Evolutionary conservation across 2,888 invertebrate species (phyloP).

Genomic region (Cheilosia impressa): DNA sequence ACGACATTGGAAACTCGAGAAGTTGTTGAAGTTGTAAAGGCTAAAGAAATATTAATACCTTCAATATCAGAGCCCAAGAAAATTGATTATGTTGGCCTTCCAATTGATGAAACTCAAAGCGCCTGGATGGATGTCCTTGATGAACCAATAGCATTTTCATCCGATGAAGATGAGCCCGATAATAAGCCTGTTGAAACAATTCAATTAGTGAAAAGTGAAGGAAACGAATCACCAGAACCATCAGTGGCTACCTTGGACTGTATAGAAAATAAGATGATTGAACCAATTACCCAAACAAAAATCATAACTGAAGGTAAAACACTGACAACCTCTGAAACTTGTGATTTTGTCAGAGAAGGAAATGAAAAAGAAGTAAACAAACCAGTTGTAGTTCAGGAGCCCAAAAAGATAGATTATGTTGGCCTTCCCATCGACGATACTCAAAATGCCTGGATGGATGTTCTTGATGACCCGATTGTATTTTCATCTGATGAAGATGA

Average conservation of each 20-base stretch:
- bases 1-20: constrained; percentile 10
- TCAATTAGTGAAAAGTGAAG: background rate
- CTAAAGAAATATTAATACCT: background rate
- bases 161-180: constrained; percentile 74
- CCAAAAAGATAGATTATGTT: constrained; percentile 75
- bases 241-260: background rate
- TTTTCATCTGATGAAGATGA: constrained; percentile 81
- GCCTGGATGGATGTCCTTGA: constrained; percentile 77
- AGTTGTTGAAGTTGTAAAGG: constrained; percentile 9
- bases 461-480: constrained; percentile 82
- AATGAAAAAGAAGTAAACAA: background rate
- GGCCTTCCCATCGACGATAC: constrained; percentile 80
- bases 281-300: background rate
- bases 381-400: background rate
- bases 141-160: constrained; percentile 62
- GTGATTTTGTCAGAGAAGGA: background rate
- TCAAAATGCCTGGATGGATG: constrained; percentile 80
- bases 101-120: constrained; percentile 77
- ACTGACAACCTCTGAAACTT: background rate
- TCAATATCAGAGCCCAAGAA: constrained; percentile 21
- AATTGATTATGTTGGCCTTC: constrained; percentile 74
- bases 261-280: background rate
- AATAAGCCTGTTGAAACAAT: constrained; percentile 44
- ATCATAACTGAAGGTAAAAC: background rate
- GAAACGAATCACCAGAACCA: too few species aligned